Conservation (phyloP, 2,113 vertebrate genomes). For the Camelus bactrianus region DNA sequence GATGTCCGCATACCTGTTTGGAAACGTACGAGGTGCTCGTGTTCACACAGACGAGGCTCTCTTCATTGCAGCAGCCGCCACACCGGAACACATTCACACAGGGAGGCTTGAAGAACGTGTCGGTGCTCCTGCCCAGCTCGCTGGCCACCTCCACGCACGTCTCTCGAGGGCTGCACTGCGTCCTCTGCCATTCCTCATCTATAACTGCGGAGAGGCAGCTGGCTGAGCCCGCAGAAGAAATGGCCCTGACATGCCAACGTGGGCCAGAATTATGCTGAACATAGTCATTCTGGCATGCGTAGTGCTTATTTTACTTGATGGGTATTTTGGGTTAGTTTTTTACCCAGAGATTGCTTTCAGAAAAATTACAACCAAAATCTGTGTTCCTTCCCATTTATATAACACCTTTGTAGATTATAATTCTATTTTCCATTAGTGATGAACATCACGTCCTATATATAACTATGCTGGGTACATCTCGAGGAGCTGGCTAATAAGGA, state of each 20-base stretch:
- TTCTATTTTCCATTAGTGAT: conserved; percentile 2
- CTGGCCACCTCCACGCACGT: conserved; percentile 96
- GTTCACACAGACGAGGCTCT: conserved; percentile 94
- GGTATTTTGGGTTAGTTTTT: neutral
- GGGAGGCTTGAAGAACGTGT: conserved; percentile 97
- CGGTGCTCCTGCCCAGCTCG: conserved; percentile 93
- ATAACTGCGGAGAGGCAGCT: conserved; percentile 89
- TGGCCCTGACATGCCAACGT: neutral
- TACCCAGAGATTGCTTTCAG: neutral
- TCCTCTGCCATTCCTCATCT: conserved; percentile 98
- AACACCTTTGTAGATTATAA: neutral
- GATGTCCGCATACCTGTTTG: conserved; percentile 91
- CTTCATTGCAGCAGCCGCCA: conserved; percentile 97
- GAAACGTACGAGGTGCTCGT: conserved; percentile 94
- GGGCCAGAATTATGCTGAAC: neutral
- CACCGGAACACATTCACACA: conserved; percentile 96
- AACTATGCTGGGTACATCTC: neutral
- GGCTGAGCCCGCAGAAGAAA: conserved; percentile 33
- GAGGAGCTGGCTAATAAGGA: conserved; percentile 66
- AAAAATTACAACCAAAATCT: neutral
- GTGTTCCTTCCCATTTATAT: neutral
- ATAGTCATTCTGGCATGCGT: neutral
- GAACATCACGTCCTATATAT: neutral
- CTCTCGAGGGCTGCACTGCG: conserved; percentile 96
- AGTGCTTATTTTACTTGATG: neutral